These are phyloP conservation scores for Orthonevra nobilis DNA, from an alignment of 2,888 invertebrate genomes.

Conservation along the genomic window DNA sequence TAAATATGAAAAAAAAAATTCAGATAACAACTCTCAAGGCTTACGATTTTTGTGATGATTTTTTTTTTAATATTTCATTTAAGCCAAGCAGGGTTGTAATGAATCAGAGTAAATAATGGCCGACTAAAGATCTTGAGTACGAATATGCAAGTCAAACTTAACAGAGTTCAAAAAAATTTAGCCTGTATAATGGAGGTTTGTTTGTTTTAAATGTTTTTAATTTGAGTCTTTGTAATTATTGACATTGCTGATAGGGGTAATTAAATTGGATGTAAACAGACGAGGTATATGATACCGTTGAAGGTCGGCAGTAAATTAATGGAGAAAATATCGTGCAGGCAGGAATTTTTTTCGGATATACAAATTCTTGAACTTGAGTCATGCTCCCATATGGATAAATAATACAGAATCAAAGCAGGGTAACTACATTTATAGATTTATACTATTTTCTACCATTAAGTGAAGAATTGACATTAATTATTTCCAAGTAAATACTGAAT, in stretches of 20 bases:
- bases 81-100: slow-evolving; percentile 7
- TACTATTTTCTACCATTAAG: too few species aligned
- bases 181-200: slow-evolving; percentile 6
- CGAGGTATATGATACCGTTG: not conserved
- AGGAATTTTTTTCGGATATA: too few species aligned
- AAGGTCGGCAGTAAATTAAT: slow-evolving; percentile 12
- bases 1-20: too few species aligned
- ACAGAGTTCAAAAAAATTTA: not conserved
- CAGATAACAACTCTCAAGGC: slow-evolving; percentile 22
- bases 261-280: slow-evolving; percentile 16
- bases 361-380: too few species aligned
- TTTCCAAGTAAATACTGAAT: too few species aligned
- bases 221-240: slow-evolving; percentile 37
- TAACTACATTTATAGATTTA: too few species aligned
- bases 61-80: too few species aligned
- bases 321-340: too few species aligned
- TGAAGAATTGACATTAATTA: not conserved
- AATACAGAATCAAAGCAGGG: too few species aligned
- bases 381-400: too few species aligned
- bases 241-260: slow-evolving; percentile 23
- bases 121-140: not conserved
- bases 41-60: not conserved
- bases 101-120: not conserved
- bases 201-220: slow-evolving; percentile 17
- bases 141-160: not conserved